phyloP scores from a whole-genome alignment of 2,797 vertebrate genomes.

The Enteromius fasciolatus region DNA sequence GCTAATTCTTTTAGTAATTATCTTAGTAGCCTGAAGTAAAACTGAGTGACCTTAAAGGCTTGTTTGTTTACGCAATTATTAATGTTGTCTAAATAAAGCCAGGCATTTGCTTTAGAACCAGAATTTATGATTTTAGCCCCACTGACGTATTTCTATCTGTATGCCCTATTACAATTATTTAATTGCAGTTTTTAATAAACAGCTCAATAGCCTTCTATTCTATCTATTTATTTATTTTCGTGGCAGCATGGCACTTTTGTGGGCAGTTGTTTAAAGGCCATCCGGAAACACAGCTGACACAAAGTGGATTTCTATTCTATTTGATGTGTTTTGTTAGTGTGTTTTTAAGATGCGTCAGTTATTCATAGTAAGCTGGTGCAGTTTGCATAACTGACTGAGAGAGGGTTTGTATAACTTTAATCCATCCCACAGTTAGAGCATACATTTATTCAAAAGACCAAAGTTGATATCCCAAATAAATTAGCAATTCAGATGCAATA shows the following conservation, averaged over 20 bases:
- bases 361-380: conserved; percentile 31
- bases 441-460: conserved; percentile 54
- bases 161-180: neutral
- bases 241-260: too few relatives aligned
- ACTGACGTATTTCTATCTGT: neutral
- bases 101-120: neutral
- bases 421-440: conserved; percentile 48
- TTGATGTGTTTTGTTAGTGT: neutral
- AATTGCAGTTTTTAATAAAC: neutral
- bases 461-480: conserved; percentile 53
- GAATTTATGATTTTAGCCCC: neutral
- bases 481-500: conserved; percentile 57
- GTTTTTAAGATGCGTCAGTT: conserved; percentile 28
- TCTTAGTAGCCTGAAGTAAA: neutral
- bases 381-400: conserved; percentile 42
- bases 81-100: neutral
- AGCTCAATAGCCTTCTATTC: too few relatives aligned
- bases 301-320: conserved; percentile 5
- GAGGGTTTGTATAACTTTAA: conserved; percentile 45
- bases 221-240: too few relatives aligned
- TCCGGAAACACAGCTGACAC: neutral
- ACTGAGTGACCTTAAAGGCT: neutral
- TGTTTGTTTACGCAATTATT: conserved; percentile 11
- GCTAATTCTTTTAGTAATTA: neutral
- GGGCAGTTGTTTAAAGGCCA: conserved; percentile 4